phyloP scores from a whole-genome alignment of 2,888 invertebrate species.

The Caenorhabditis sp. region DNA sequence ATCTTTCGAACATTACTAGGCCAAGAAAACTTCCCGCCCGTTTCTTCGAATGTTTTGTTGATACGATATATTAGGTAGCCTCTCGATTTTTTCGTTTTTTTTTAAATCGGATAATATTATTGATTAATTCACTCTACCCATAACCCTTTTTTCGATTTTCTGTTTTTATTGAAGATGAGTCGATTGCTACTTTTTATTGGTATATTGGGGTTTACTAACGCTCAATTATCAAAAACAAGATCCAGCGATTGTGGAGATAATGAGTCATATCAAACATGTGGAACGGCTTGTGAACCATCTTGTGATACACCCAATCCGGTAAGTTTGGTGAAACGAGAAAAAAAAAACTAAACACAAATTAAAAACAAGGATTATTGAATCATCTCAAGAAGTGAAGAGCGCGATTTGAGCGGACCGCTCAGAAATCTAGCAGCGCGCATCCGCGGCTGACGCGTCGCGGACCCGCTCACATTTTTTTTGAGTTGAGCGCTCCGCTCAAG shows the following conservation, averaged over 20 bases:
- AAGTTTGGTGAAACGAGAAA: neutral
- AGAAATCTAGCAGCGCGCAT: no score
- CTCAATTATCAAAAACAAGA: neutral
- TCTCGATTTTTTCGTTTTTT: neutral
- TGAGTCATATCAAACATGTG: constrained; percentile 33
- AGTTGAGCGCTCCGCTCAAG: no score
- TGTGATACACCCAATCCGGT: constrained; percentile 22
- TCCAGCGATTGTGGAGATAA: constrained; percentile 18
- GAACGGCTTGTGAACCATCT: constrained; percentile 37
- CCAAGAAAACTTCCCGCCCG: no score
- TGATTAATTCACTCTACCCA: neutral
- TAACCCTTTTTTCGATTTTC: neutral
- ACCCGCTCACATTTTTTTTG: no score
- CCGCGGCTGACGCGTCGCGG: no score
- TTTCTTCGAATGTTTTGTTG: no score
- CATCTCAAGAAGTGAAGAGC: no score
- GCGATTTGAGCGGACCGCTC: no score
- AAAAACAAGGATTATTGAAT: no score
- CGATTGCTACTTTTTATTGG: neutral
- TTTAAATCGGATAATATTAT: neutral
- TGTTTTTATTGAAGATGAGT: neutral
- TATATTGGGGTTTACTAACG: neutral
- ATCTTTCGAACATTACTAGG: no score
- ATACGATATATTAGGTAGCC: no score
- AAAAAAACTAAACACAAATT: no score